These are phyloP conservation scores for Vicugna pacos DNA, from an alignment of 2,113 vertebrate genomes.

Conservation along the genomic window DNA sequence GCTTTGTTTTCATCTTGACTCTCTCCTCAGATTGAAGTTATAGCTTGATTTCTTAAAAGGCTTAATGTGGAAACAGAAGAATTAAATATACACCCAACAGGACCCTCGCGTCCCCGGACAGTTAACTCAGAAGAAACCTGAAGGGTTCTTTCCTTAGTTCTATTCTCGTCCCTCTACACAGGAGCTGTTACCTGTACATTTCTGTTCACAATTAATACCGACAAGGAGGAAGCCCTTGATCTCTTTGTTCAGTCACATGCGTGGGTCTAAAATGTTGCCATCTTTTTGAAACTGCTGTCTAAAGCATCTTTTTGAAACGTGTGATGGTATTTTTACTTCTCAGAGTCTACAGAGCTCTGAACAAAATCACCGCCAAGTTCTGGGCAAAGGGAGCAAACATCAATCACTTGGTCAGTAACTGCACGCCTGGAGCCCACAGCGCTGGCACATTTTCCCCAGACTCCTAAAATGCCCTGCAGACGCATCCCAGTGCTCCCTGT, in stretches of 20 bases:
- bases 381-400: neutral
- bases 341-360: neutral
- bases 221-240: neutral
- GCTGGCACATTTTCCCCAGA: neutral
- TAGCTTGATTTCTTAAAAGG: neutral
- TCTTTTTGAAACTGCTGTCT: neutral
- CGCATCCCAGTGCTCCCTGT: neutral
- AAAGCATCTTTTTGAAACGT: neutral
- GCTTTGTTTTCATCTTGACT: constrained; percentile 56
- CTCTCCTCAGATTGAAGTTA: neutral
- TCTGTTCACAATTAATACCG: neutral
- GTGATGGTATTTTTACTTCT: constrained; percentile 32
- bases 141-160: neutral
- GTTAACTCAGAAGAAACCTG: neutral
- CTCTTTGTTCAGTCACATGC: constrained; percentile 8
- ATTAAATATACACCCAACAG: neutral
- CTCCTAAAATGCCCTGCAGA: constrained; percentile 32
- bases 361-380: neutral
- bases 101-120: neutral
- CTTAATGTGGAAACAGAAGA: neutral
- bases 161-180: neutral
- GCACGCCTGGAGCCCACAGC: constrained; percentile 19
- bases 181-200: neutral
- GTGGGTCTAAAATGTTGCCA: neutral
- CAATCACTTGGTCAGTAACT: neutral